Evolutionary conservation across 2,888 invertebrate species (phyloP).

Genomic region (Hypomecis atomaria): DNA sequence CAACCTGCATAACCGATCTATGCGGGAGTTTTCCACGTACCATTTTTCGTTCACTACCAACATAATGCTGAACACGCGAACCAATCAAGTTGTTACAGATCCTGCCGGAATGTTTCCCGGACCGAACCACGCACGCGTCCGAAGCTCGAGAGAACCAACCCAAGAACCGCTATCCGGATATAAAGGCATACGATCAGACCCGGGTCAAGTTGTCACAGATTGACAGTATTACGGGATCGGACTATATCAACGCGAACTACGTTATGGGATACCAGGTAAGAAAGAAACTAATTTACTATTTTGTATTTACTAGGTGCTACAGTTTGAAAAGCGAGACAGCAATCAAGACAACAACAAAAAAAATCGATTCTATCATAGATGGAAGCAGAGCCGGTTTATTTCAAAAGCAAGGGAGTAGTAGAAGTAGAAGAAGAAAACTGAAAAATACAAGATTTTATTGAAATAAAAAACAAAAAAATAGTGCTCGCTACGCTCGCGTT

Average conservation of each 20-base stretch:
- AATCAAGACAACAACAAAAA: too few species aligned
- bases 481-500: too few species aligned
- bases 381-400: too few species aligned
- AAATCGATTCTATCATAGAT: too few species aligned
- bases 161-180: conserved; percentile 96
- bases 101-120: conserved; percentile 93
- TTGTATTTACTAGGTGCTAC: too few species aligned
- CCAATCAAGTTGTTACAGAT: conserved; percentile 79
- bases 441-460: too few species aligned
- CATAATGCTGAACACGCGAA: conserved; percentile 28
- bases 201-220: conserved; percentile 91
- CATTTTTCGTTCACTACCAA: background rate
- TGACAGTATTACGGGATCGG: conserved; percentile 92
- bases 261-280: conserved; percentile 92
- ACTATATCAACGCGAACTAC: conserved; percentile 97
- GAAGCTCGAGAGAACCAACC: conserved; percentile 93
- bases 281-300: conserved; percentile 6
- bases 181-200: conserved; percentile 97
- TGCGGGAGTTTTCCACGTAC: too few species aligned
- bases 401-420: too few species aligned
- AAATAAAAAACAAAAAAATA: too few species aligned
- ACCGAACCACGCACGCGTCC: conserved; percentile 93
- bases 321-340: too few species aligned
- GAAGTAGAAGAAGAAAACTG: too few species aligned
- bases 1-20: too few species aligned